phyloP scores from a whole-genome alignment of 2,888 invertebrate species.

The Rhogogaster chlorosoma region DNA sequence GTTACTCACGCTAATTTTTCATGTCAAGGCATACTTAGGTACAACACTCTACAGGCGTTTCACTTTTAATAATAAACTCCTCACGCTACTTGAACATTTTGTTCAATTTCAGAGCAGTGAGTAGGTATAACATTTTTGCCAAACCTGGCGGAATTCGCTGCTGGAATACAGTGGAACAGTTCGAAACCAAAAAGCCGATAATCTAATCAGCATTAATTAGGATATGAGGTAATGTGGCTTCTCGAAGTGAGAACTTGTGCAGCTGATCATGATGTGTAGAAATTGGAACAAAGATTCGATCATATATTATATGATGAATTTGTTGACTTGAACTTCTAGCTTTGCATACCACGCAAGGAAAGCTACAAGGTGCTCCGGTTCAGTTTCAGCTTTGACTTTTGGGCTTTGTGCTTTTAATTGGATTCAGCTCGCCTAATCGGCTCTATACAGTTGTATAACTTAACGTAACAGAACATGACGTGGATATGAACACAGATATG shows the following conservation, averaged over 20 bases:
- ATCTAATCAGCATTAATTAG: slow-evolving; percentile 13
- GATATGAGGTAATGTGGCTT: background rate
- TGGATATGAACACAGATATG: background rate
- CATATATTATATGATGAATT: background rate
- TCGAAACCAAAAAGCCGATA: background rate
- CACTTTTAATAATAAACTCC: slow-evolving; percentile 9
- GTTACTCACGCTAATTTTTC: background rate
- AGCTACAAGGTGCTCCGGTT: background rate
- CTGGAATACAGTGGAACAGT: background rate
- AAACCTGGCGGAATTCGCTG: background rate
- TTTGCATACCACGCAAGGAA: background rate
- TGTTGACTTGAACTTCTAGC: background rate
- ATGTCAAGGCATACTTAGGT: background rate
- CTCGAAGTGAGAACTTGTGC: background rate
- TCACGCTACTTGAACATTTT: background rate
- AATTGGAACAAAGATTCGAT: background rate
- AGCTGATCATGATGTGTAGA: background rate
- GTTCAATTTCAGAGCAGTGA: background rate
- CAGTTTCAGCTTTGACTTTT: background rate
- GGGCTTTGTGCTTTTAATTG: background rate
- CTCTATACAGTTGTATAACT: background rate
- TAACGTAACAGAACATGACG: background rate
- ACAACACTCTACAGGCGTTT: background rate
- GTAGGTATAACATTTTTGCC: background rate
- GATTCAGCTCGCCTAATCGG: background rate